These are phyloP conservation scores for Coilia nasus DNA, from an alignment of 2,797 vertebrate genomes.

Conservation along the genomic window DNA sequence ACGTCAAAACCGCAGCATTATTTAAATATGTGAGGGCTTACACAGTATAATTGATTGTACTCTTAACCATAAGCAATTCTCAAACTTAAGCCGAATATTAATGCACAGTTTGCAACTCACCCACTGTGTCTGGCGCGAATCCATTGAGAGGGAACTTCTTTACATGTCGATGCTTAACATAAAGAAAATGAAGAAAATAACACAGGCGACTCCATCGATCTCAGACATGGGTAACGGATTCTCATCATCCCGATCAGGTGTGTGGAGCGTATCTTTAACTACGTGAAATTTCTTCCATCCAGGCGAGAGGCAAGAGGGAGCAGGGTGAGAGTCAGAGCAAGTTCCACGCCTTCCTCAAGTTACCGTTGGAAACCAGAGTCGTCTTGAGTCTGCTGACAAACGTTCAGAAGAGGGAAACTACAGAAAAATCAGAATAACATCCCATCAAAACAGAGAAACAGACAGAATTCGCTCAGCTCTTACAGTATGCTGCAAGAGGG, in stretches of 20 bases:
- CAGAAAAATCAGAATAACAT: background rate
- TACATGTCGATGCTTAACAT: background rate
- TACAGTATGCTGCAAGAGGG: background rate
- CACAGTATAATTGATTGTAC: background rate
- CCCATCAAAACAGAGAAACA: background rate
- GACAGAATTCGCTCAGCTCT: background rate
- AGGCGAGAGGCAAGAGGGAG: background rate
- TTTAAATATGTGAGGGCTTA: background rate
- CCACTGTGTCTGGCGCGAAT: constrained; percentile 1
- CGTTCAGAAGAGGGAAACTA: background rate
- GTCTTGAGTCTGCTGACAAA: background rate
- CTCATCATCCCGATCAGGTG: constrained; percentile 9
- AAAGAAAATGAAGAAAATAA: background rate
- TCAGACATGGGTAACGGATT: background rate
- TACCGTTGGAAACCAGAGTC: background rate
- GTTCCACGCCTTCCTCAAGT: constrained; percentile 11
- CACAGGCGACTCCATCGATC: background rate
- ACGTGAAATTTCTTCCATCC: background rate
- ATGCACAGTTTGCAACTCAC: background rate
- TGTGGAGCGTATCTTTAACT: background rate
- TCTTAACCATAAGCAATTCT: background rate
- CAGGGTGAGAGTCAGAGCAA: background rate
- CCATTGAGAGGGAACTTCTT: constrained; percentile 11
- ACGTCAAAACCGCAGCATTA: background rate
- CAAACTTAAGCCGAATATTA: background rate